Percentiles rank a stretch among this genome's conserved stretches.
Conservation (phyloP, 1,140 invertebrate species). For the Sitophilus oryzae region DNA sequence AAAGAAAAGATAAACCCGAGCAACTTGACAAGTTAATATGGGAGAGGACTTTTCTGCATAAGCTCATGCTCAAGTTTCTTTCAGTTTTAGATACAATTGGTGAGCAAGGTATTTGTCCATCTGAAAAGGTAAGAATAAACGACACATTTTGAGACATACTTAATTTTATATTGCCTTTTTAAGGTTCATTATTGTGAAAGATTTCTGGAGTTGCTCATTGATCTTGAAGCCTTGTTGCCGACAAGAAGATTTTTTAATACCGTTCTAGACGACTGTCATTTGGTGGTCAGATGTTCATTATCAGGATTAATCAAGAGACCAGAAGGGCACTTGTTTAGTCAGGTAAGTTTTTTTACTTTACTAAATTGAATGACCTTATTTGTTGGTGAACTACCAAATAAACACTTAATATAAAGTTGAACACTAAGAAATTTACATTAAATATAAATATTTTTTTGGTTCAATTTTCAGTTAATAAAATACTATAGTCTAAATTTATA, state of each 20-base stretch:
- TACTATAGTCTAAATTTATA: too few relatives aligned
- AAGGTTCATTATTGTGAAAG: constrained; percentile 85
- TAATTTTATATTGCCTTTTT: not conserved
- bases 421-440: too few relatives aligned
- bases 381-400: too few relatives aligned
- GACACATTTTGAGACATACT: not conserved
- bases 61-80: constrained; percentile 89
- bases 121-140: constrained; percentile 45
- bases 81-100: constrained; percentile 71
- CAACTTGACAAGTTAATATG: constrained; percentile 69
- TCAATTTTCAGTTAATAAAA: too few relatives aligned
- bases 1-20: constrained; percentile 78
- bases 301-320: constrained; percentile 66
- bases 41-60: constrained; percentile 83
- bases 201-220: constrained; percentile 93
- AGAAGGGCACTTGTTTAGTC: constrained; percentile 88
- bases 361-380: too few relatives aligned
- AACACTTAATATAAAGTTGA: too few relatives aligned
- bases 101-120: constrained; percentile 53
- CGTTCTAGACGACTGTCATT: constrained; percentile 89
- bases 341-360: constrained; percentile 65
- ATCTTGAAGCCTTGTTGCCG: constrained; percentile 89
- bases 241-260: constrained; percentile 96
- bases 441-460: too few relatives aligned
- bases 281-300: constrained; percentile 85